Evolutionary conservation across 2,797 vertebrate species (phyloP).

Genomic region (Clarias laeviceps): DNA sequence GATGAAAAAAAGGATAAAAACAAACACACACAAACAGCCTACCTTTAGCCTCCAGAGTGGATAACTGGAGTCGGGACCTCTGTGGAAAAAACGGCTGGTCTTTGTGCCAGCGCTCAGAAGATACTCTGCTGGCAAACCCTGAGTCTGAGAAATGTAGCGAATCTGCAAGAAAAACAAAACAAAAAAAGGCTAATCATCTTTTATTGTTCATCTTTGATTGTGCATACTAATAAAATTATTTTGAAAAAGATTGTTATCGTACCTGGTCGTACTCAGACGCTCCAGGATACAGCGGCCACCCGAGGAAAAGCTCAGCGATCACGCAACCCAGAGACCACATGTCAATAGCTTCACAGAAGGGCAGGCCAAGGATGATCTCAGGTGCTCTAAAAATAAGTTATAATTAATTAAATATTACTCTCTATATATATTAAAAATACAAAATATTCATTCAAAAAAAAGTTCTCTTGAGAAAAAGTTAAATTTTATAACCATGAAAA

Average conservation of each 20-base stretch:
- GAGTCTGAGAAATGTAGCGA: slow-evolving; percentile 98
- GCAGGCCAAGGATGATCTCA: slow-evolving; percentile 96
- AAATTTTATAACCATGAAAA: not conserved
- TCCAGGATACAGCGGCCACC: slow-evolving; percentile 96
- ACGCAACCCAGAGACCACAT: slow-evolving; percentile 99
- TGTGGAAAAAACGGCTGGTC: slow-evolving; percentile 93
- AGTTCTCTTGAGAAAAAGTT: not conserved
- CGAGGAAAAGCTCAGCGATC: slow-evolving; percentile 97
- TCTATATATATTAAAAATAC: no score
- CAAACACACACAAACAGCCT: not conserved
- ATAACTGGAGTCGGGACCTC: slow-evolving; percentile 90
- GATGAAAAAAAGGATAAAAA: not conserved
- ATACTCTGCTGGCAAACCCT: slow-evolving; percentile 96
- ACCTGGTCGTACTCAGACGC: slow-evolving; percentile 99
- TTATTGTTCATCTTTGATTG: not conserved
- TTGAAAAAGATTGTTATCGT: slow-evolving; percentile 50
- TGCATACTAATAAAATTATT: not conserved
- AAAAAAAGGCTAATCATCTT: not conserved
- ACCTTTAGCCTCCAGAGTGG: slow-evolving; percentile 97
- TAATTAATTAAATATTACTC: no score
- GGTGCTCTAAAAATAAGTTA: slow-evolving; percentile 81
- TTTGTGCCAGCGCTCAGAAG: slow-evolving; percentile 94
- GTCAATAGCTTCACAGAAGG: slow-evolving; percentile 97
- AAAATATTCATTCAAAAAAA: not conserved
- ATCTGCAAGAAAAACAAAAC: slow-evolving; percentile 76